These are phyloP conservation scores for Pterois miles DNA, from an alignment of 2,797 vertebrate genomes.

Conservation along the genomic window DNA sequence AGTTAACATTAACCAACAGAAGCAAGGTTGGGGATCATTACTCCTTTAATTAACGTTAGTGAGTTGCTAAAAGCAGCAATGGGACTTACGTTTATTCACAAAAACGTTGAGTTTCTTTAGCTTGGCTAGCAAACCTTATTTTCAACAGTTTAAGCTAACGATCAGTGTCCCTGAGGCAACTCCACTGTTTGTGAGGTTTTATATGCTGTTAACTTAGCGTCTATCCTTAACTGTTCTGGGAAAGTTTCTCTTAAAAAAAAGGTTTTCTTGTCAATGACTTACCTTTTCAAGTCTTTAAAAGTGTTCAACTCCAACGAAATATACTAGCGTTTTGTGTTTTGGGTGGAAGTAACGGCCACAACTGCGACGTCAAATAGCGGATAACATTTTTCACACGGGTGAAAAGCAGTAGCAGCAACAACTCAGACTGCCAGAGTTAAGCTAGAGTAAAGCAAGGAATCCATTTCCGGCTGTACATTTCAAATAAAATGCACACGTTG, in stretches of 20 bases:
- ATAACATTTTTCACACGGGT: constrained; percentile 58
- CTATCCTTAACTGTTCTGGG: not conserved
- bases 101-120: not conserved
- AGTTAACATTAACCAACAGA: not conserved
- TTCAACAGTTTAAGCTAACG: not conserved
- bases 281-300: constrained; percentile 17
- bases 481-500: not conserved
- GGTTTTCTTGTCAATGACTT: not conserved
- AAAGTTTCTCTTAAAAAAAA: constrained; percentile 22
- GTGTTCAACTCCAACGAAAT: not conserved
- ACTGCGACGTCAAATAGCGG: constrained; percentile 31
- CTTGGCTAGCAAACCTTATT: not conserved
- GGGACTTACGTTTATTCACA: not conserved
- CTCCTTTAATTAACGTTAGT: not conserved
- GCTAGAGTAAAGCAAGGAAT: fast-evolving
- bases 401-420: not conserved
- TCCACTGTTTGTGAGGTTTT: not conserved
- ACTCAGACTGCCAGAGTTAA: not conserved
- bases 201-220: not conserved
- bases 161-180: constrained; percentile 17
- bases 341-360: not conserved
- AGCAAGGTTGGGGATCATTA: not conserved
- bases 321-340: not conserved
- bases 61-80: constrained; percentile 21
- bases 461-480: fast-evolving